phyloP scores from a whole-genome alignment of 2,888 invertebrate genomes.

The Amblyjoppa proteus region DNA sequence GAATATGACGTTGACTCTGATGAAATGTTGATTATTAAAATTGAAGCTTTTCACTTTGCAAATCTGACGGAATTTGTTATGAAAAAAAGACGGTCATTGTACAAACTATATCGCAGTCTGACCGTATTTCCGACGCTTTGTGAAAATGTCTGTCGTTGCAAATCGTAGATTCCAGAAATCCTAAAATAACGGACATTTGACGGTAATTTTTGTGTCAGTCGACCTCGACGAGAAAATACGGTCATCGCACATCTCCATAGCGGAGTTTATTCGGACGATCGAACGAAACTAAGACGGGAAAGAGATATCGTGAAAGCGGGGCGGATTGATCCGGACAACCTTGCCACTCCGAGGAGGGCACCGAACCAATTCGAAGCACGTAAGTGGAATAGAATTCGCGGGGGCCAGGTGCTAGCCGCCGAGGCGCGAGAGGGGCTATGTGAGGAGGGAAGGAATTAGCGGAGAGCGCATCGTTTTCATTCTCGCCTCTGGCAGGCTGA shows the following conservation, averaged over 20 bases:
- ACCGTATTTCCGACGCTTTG: too few species aligned
- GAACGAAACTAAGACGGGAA: background rate
- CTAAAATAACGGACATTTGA: too few species aligned
- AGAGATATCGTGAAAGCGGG: constrained; percentile 36
- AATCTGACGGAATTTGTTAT: too few species aligned
- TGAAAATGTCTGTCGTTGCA: too few species aligned
- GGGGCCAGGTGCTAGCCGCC: background rate
- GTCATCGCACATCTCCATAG: background rate
- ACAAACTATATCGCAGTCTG: too few species aligned
- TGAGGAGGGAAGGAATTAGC: constrained; percentile 24
- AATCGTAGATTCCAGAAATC: too few species aligned
- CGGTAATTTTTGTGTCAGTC: too few species aligned
- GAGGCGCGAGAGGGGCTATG: too few species aligned
- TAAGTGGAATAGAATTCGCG: constrained; percentile 8
- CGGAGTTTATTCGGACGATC: background rate
- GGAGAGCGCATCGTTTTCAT: constrained; percentile 48
- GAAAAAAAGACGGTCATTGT: too few species aligned
- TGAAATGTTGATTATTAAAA: too few species aligned
- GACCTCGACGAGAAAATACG: too few species aligned
- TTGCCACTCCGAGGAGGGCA: constrained; percentile 15
- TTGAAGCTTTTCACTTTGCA: background rate
- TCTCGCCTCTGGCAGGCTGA: constrained; percentile 9
- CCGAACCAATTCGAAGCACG: constrained; percentile 54
- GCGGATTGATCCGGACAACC: constrained; percentile 25
- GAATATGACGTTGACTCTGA: too few species aligned